Evolutionary conservation across 2,797 vertebrate genomes (phyloP).

Genomic region (Scolopax bukidnonensis): DNA sequence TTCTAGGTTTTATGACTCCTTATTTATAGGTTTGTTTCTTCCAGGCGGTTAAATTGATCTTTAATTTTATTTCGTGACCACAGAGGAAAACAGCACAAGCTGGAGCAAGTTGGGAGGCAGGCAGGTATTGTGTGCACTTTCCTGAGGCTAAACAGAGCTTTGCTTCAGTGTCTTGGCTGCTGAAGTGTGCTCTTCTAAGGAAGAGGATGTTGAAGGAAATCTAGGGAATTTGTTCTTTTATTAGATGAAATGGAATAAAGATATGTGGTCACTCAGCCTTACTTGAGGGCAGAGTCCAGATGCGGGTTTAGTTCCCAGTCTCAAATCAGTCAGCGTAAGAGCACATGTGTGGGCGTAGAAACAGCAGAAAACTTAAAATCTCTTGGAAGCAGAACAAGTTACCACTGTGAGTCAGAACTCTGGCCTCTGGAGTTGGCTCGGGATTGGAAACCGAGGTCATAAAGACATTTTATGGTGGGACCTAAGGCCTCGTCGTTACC

Average conservation of each 20-base stretch:
- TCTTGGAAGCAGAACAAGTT: not conserved
- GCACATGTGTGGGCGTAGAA: not conserved
- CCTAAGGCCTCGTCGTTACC: rapidly evolving
- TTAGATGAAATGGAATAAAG: slow-evolving; percentile 1
- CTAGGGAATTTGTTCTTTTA: not conserved
- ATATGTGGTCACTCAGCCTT: not conserved
- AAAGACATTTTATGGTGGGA: not conserved
- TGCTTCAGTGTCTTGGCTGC: not conserved
- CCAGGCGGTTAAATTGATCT: slow-evolving; percentile 61
- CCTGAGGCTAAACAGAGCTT: slow-evolving; percentile 63
- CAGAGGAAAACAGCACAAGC: slow-evolving; percentile 58
- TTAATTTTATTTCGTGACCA: slow-evolving; percentile 67
- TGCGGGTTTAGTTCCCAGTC: not conserved
- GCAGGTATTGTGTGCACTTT: not conserved
- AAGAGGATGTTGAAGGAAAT: slow-evolving; percentile 3
- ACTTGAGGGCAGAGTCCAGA: not conserved
- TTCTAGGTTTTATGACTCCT: slow-evolving; percentile 49
- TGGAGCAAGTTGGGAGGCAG: slow-evolving; percentile 41
- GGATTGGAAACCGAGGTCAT: not conserved
- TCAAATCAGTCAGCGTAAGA: not conserved
- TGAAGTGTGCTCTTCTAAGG: not conserved
- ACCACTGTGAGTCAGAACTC: not conserved
- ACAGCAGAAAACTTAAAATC: not conserved
- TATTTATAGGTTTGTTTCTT: slow-evolving; percentile 69
- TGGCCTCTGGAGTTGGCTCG: not conserved